phyloP scores from a whole-genome alignment of 2,113 vertebrate species.

The Rhombomys opimus region DNA sequence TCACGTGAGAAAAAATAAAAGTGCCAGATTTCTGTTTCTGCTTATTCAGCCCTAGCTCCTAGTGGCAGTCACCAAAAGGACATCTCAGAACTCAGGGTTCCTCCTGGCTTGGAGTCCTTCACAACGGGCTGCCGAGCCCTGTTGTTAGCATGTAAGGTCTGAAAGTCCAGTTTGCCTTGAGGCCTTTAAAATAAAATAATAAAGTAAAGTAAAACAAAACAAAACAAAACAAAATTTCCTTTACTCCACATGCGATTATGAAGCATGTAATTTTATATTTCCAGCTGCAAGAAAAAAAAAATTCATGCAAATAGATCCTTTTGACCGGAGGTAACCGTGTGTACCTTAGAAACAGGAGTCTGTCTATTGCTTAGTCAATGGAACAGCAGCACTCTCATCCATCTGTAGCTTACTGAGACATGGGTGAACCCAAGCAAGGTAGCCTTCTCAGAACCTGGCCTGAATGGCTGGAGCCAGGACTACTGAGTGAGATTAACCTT shows the following conservation, averaged over 20 bases:
- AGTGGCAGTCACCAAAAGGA: not conserved
- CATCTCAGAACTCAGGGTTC: not conserved
- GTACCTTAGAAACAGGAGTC: conserved; percentile 14
- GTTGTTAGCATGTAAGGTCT: not conserved
- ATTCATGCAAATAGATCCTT: conserved; percentile 66
- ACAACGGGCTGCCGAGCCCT: rapidly evolving
- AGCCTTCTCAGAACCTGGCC: not conserved
- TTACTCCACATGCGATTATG: not conserved
- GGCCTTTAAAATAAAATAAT: not conserved
- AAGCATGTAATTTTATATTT: conserved; percentile 69
- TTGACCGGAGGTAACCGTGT: conserved; percentile 52
- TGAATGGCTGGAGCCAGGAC: not conserved
- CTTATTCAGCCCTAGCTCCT: not conserved
- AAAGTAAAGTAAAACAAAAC: not conserved
- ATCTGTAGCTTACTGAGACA: not conserved
- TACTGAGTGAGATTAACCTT: not conserved
- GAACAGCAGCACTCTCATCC: not conserved
- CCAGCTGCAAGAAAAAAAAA: conserved; percentile 44
- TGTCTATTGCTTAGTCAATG: not conserved
- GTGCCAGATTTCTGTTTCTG: not conserved
- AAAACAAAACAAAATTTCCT: not conserved
- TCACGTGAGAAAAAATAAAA: not conserved
- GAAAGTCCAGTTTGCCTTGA: not conserved
- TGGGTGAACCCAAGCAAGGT: not conserved
- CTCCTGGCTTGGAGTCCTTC: not conserved